Base-by-base conservation (phyloP, 2,888 invertebrate species). In the Campaea margaritaria region DNA sequence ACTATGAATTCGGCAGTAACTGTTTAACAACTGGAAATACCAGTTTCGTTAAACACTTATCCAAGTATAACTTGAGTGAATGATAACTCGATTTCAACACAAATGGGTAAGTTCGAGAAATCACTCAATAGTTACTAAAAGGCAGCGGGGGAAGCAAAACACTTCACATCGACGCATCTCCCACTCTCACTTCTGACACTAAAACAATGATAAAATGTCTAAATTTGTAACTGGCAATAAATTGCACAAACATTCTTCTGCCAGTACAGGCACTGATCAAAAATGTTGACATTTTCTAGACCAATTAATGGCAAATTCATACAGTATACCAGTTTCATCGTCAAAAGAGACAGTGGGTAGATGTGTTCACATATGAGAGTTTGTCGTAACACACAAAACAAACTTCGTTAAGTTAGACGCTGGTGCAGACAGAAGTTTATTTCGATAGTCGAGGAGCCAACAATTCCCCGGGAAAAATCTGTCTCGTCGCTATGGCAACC, bases 31-130 rank as follows among this genome's bases (percentile, higher is more conserved):
- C 21, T 21, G 21, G 21, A 21, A 21, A 31, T 7, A 1, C 31
- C 31, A 31, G 49, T 50, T 50, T 15, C 31, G 31, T 51, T 16
- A 36, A 15, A 45, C 34, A 31, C 15, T 27, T 50, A 31, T 28
- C 21, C 49, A 34, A 34, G 48, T 41, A 13, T 34, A 56, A 51
- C 9, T 43, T 39, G 15, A 48, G 53, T 42, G 50, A 53, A 48
- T 36, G 27, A 21, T 46, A 39, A 43, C 60, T 55, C 59, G 43
- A 54, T n/a, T 41, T 36, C 16, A 14, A 21, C 50, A 43, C 49
- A 49, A 50, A 10, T 41, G 50, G 38, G 53, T 57, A 42, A 46
- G 15, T 46, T 44, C 41, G 59, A 59, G 54, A 42, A 10, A 45
- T 8, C 44, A 50, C 36, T 50, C 59, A 55, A 36, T 43, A 46